Evolutionary conservation across 2,888 invertebrate genomes (phyloP).

Genomic region (Eristalinus sepulchralis): DNA sequence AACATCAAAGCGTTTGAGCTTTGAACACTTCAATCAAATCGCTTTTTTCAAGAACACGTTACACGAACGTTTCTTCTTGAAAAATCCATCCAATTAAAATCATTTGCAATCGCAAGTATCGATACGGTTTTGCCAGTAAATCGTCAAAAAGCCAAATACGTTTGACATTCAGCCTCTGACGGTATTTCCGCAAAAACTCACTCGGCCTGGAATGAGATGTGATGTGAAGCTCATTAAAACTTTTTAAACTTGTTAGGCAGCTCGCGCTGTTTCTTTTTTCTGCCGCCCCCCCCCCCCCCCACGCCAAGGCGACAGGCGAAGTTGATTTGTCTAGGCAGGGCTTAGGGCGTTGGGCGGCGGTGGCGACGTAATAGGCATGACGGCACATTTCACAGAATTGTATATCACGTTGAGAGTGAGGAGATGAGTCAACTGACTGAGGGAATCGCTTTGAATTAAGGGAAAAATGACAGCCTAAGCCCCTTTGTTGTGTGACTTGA

Average conservation of each 20-base stretch:
- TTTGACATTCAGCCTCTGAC: background rate
- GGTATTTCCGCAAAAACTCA: background rate
- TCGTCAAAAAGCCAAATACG: background rate
- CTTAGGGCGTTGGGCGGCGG: background rate
- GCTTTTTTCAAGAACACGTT: background rate
- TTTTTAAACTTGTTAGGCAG: background rate
- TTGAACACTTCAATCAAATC: background rate
- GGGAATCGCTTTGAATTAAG: background rate
- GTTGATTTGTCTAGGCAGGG: background rate
- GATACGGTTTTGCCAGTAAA: background rate
- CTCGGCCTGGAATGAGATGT: background rate
- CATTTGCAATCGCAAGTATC: background rate
- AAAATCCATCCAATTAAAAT: background rate
- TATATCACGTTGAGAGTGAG: too few species aligned
- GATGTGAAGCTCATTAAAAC: slow-evolving; percentile 7
- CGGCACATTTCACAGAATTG: background rate
- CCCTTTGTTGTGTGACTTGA: background rate
- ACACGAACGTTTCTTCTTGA: background rate
- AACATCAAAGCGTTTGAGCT: background rate
- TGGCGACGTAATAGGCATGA: background rate
- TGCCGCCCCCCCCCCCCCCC: too few species aligned
- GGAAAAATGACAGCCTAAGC: background rate
- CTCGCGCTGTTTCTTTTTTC: background rate
- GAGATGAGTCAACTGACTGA: background rate
- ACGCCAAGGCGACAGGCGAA: too few species aligned